These are phyloP conservation scores for Apamea sordens DNA, from an alignment of 2,888 invertebrate genomes.

Conservation along the genomic window DNA sequence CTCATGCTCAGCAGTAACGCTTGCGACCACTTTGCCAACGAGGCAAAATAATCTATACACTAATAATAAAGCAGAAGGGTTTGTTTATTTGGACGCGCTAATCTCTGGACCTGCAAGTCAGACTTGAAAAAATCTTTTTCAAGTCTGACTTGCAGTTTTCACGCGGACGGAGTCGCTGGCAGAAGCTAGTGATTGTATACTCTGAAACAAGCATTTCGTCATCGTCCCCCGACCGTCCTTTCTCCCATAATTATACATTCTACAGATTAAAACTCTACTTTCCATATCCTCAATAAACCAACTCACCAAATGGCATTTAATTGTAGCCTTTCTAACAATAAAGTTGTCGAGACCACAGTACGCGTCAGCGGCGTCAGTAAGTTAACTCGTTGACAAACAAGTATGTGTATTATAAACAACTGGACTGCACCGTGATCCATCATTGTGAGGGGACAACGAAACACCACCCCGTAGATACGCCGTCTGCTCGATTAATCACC, in stretches of 20 bases:
- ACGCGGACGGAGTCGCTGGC: neutral
- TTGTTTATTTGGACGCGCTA: too few species aligned
- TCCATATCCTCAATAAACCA: neutral
- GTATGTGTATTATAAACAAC: conserved; percentile 53
- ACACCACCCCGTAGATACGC: conserved; percentile 83
- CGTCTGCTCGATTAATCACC: conserved; percentile 84
- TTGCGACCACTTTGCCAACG: too few species aligned
- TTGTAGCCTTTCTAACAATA: neutral
- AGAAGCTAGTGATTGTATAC: neutral
- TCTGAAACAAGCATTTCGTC: neutral
- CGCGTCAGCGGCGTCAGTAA: conserved; percentile 29
- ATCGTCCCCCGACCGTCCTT: neutral
- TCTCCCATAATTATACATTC: neutral
- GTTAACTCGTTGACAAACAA: conserved; percentile 64
- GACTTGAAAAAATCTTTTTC: too few species aligned
- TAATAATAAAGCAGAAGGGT: too few species aligned
- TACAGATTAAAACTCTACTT: neutral
- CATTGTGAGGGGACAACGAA: conserved; percentile 83
- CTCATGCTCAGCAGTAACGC: too few species aligned
- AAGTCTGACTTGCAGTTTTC: too few species aligned
- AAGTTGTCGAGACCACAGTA: conserved; percentile 22
- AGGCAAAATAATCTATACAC: too few species aligned
- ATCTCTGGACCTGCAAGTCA: too few species aligned
- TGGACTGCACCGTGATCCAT: conserved; percentile 80
- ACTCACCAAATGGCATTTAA: neutral